Base-by-base conservation (phyloP, 2,888 invertebrate genomes). In the Nemurella pictetii region DNA sequence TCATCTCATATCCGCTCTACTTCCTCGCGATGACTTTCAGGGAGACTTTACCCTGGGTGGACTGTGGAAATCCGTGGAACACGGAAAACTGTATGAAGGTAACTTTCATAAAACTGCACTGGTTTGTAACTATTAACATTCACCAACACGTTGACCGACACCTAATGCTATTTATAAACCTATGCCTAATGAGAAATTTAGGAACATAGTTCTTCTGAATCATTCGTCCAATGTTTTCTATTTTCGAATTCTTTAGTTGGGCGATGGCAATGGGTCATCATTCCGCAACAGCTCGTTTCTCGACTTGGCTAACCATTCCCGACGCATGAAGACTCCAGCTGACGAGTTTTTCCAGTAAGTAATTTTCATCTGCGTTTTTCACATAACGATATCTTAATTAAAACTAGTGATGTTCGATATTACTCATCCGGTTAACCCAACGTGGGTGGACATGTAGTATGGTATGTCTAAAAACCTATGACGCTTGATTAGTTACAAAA, bases 301-400 rank as follows among this genome's bases (percentile, higher is more conserved):
- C 9, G 35, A 80, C 35, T 0, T 28, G 20, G 91, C 89, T 85
- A 88, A 89, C 80, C 88, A 90, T 83, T 87, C 88, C 74, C 89
- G 87, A 72, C 89, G 90, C 73, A 89, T 92, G 32, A 92, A 93
- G 87, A 95, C 96, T 0, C 95, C 96, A 0, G 94, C 96, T 9
- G 96, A 96, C 89, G 96, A 96, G 90, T 96, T 96, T 90, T 96
- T 95, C 89, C 95, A 95, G 96, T 96, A 92, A 93, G 93, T 91
- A 82, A n/a, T n/a, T n/a, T n/a, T n/a, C n/a, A n/a, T n/a, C n/a
- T n/a, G n/a, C n/a, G n/a, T n/a, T n/a, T n/a, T n/a, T n/a, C n/a
- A n/a, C n/a, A n/a, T n/a, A n/a, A n/a, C n/a, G n/a, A n/a, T n/a
- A n/a, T n/a, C n/a, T n/a, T n/a, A n/a, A n/a, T n/a, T n/a, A n/a